phyloP scores from a whole-genome alignment of 2,113 vertebrate genomes.

The Picathartes gymnocephalus region DNA sequence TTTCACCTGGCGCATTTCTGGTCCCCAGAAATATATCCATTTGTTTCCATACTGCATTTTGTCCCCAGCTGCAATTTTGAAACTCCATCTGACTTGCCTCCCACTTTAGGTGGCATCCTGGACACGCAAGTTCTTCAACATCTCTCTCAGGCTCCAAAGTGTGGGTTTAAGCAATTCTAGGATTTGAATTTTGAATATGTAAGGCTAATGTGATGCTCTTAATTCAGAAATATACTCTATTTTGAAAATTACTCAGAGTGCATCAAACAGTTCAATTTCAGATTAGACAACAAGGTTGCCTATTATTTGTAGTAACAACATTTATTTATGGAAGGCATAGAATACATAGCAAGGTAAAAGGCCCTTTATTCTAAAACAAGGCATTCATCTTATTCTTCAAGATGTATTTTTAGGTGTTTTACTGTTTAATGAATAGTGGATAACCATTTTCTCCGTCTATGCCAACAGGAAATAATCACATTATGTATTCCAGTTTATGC shows the following conservation, averaged over 20 bases:
- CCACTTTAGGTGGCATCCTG: not conserved
- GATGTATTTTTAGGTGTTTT: not conserved
- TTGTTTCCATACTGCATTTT: not conserved
- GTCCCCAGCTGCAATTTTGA: not conserved
- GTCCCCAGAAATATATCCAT: not conserved
- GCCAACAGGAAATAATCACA: not conserved
- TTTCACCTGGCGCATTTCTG: not conserved
- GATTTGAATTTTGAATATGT: not conserved
- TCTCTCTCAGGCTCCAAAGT: not conserved
- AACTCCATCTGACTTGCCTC: not conserved
- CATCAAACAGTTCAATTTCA: not conserved
- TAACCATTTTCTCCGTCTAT: not conserved
- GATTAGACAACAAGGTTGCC: not conserved
- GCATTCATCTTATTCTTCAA: not conserved
- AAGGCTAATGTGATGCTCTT: not conserved
- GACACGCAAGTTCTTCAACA: not conserved
- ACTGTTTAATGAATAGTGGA: not conserved
- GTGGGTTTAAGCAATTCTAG: not conserved
- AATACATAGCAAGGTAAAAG: not conserved
- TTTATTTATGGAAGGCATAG: not conserved
- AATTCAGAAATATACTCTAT: not conserved
- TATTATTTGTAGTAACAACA: not conserved
- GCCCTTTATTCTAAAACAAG: not conserved
- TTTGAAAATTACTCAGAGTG: not conserved
- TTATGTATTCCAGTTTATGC: not conserved